Evolutionary conservation across 2,113 vertebrate genomes (phyloP).

Genomic region (Gadus macrocephalus): DNA sequence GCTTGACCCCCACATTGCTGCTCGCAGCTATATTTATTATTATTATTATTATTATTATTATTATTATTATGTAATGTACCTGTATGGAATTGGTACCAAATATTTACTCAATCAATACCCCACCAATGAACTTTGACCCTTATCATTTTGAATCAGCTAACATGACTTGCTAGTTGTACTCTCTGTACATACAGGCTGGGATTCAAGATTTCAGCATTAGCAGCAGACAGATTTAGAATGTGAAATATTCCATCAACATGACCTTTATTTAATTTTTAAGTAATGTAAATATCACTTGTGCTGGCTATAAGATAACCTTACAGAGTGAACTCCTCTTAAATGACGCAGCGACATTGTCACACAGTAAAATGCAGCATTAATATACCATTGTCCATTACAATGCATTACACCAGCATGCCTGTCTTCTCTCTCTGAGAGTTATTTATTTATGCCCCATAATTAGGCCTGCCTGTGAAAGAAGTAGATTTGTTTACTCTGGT

Average conservation of each 20-base stretch:
- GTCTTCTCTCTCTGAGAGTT: conserved; percentile 54
- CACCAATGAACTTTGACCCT: too few species aligned
- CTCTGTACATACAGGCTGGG: not conserved
- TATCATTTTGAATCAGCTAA: too few species aligned
- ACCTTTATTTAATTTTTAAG: not conserved
- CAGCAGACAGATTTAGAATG: too few species aligned
- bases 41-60: too few species aligned
- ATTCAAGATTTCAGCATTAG: not conserved
- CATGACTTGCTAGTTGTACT: not conserved
- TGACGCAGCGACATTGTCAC: conserved; percentile 39
- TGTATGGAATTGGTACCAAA: too few species aligned
- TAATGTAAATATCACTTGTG: too few species aligned
- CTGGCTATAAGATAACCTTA: conserved; percentile 20
- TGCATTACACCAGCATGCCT: conserved; percentile 46
- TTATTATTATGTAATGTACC: too few species aligned
- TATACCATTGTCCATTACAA: conserved; percentile 56
- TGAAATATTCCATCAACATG: too few species aligned
- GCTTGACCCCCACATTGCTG: too few species aligned
- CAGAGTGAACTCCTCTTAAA: conserved; percentile 28
- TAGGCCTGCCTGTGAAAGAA: conserved; percentile 55
- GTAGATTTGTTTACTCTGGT: conserved; percentile 63
- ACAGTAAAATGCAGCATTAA: conserved; percentile 54
- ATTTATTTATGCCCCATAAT: conserved; percentile 68
- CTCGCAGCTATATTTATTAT: too few species aligned
- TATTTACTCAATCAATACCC: too few species aligned